phyloP scores from a whole-genome alignment of 2,888 invertebrate genomes.

The Drepanosiphum platanoidis region DNA sequence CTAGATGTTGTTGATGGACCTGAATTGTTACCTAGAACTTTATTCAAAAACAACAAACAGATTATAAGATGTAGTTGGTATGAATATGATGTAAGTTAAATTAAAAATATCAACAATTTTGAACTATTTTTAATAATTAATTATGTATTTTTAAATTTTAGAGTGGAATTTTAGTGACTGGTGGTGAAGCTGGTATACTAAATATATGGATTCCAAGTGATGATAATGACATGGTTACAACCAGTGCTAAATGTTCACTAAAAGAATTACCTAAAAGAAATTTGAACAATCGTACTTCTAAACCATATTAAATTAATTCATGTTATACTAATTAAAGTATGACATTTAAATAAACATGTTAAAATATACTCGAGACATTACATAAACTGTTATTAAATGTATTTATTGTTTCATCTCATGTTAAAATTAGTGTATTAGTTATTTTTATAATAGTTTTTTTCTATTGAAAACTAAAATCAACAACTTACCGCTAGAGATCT shows the following conservation, averaged over 20 bases:
- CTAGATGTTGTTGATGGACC: constrained; percentile 68
- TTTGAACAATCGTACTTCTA: constrained; percentile 34
- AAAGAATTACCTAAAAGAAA: constrained; percentile 49
- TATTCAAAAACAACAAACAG: constrained; percentile 76
- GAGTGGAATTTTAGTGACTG: constrained; percentile 69
- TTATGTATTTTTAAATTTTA: constrained; percentile 63
- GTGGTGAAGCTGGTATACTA: constrained; percentile 78
- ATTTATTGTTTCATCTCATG: not conserved
- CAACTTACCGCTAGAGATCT: too few species aligned
- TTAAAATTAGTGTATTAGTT: too few species aligned
- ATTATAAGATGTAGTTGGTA: constrained; percentile 77
- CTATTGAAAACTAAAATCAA: too few species aligned
- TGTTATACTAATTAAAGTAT: not conserved
- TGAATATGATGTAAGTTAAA: constrained; percentile 66
- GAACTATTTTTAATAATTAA: not conserved
- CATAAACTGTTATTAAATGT: not conserved
- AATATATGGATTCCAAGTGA: constrained; percentile 72
- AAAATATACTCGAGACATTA: not conserved
- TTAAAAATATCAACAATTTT: not conserved
- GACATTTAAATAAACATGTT: not conserved
- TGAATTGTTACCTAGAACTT: constrained; percentile 71
- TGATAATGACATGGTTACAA: not conserved
- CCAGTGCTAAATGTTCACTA: constrained; percentile 20
- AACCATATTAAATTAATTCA: constrained; percentile 60
- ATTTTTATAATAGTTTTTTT: too few species aligned